A percentile compares a stretch with the other conserved stretches of the same genome.
These are phyloP conservation scores for Brachirus orientalis DNA, from an alignment of 2,113 vertebrate genomes.

Conservation along the genomic window DNA sequence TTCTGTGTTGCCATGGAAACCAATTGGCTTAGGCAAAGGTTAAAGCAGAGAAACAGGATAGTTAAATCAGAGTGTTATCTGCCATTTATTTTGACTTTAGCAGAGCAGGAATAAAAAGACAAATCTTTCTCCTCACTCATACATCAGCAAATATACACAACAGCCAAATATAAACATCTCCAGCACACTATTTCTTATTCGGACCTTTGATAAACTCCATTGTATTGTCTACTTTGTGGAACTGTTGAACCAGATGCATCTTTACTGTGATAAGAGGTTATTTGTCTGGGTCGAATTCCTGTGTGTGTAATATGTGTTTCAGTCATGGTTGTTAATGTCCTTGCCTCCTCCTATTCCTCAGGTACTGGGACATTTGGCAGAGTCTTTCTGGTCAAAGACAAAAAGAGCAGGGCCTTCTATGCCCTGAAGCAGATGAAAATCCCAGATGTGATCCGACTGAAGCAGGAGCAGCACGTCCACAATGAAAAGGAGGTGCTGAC, in stretches of 20 bases:
- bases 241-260: no score
- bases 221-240: no score
- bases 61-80: conserved; percentile 5
- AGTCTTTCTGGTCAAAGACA: conserved; percentile 93
- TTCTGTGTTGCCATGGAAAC: conserved; percentile 32
- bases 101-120: background rate
- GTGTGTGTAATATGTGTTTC: background rate
- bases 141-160: no score
- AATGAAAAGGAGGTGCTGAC: conserved; percentile 94
- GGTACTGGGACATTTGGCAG: conserved; percentile 95
- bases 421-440: conserved; percentile 98
- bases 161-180: background rate
- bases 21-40: conserved; percentile 16
- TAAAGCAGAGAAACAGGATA: conserved; percentile 17
- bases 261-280: background rate
- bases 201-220: no score
- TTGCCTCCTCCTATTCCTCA: conserved; percentile 51
- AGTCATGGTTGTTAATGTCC: background rate
- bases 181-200: no score
- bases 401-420: conserved; percentile 83
- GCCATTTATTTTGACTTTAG: conserved; percentile 14
- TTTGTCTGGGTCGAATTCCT: conserved; percentile 7
- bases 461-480: conserved; percentile 96
- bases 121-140: background rate
- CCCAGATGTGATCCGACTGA: conserved; percentile 92